Percentiles rank a stretch among this genome's conserved stretches.
These are phyloP conservation scores for Sebastes baramenuke DNA, from an alignment of 2,797 vertebrate species.

Conservation along the genomic window DNA sequence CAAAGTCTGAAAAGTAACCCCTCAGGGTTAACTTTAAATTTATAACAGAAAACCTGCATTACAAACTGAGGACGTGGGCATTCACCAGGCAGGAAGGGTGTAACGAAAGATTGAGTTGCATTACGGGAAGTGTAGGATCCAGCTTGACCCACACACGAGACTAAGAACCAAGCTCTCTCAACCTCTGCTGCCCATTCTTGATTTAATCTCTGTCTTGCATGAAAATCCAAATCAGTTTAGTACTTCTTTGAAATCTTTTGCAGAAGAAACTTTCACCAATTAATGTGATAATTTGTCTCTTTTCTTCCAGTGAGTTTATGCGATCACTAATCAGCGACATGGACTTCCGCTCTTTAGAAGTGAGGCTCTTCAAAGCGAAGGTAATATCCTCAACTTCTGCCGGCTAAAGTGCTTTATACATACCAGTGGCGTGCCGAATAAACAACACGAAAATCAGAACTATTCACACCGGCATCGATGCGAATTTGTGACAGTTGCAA, in stretches of 20 bases:
- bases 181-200: neutral
- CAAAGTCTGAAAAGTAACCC: neutral
- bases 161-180: neutral
- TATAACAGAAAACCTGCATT: neutral
- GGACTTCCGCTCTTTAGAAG: constrained; percentile 78
- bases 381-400: constrained; percentile 36
- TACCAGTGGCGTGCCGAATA: no score
- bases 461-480: no score
- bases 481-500: no score
- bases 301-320: constrained; percentile 77
- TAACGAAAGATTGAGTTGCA: neutral
- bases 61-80: neutral
- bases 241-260: neutral
- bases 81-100: neutral
- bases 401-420: no score
- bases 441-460: no score
- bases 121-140: neutral
- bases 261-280: neutral
- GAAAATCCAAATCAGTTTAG: neutral
- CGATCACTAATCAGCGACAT: constrained; percentile 74
- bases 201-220: neutral
- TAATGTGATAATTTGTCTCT: neutral
- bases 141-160: neutral
- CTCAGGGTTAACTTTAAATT: neutral
- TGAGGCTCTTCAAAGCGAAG: constrained; percentile 81